phyloP scores from a whole-genome alignment of 2,113 vertebrate genomes.

The Nycticebus coucang region DNA sequence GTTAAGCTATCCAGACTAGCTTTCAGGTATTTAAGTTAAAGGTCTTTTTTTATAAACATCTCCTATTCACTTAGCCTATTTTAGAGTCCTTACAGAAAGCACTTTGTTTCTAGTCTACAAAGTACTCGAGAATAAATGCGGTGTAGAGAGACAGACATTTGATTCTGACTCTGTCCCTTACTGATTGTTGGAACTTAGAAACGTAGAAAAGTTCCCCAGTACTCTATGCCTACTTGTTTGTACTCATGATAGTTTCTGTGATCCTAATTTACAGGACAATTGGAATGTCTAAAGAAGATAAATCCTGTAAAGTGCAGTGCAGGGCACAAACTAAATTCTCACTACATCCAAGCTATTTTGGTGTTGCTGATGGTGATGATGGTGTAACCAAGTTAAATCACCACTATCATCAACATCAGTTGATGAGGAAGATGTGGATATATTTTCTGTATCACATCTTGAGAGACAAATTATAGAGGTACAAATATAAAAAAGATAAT shows the following conservation, averaged over 20 bases:
- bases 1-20: background rate
- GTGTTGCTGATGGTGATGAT: background rate
- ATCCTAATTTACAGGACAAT: background rate
- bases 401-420: too few relatives aligned
- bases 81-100: background rate
- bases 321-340: background rate
- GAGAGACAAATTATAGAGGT: constrained; percentile 9
- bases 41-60: background rate
- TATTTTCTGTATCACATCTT: background rate
- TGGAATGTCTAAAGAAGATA: background rate
- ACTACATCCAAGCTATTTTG: background rate
- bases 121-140: background rate
- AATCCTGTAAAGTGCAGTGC: background rate
- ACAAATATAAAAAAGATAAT: constrained; percentile 2
- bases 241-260: background rate
- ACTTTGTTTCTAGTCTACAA: background rate
- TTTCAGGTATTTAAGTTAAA: background rate
- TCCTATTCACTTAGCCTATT: background rate
- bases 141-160: background rate
- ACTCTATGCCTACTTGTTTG: background rate
- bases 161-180: background rate
- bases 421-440: rapidly evolving
- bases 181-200: background rate
- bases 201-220: background rate
- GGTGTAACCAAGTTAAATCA: background rate